phyloP scores from a whole-genome alignment of 2,113 vertebrate genomes.

The Gymnorhina tibicen region DNA sequence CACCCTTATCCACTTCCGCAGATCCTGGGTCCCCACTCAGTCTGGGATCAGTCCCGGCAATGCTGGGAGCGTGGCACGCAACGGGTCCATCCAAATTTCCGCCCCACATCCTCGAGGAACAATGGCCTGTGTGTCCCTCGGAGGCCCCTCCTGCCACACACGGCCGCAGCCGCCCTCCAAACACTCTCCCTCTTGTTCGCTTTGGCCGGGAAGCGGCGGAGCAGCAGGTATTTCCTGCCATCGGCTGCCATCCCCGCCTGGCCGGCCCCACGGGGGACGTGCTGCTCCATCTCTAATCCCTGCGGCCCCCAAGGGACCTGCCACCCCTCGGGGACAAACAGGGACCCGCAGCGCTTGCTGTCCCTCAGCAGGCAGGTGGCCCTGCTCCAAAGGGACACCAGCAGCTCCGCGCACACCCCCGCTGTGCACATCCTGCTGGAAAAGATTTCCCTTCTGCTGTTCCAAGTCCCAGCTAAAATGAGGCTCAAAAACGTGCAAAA shows the following conservation, averaged over 20 bases:
- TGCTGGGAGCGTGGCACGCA: not conserved
- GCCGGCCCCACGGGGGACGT: not conserved
- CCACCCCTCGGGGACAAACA: not conserved
- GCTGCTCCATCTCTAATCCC: not conserved
- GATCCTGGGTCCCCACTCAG: not conserved
- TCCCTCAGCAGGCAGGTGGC: not conserved
- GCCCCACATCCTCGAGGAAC: not conserved
- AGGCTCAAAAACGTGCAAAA: slow-evolving; percentile 55
- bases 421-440: slow-evolving; percentile 43
- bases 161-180: not conserved
- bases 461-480: slow-evolving; percentile 32
- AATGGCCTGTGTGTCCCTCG: slow-evolving; percentile 39
- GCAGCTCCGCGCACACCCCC: not conserved
- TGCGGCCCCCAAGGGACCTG: not conserved
- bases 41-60: not conserved
- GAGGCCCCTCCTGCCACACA: slow-evolving; percentile 34
- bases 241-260: not conserved
- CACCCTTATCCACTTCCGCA: not conserved
- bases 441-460: slow-evolving; percentile 32
- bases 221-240: slow-evolving; percentile 62
- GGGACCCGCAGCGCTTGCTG: not conserved
- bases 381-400: not conserved
- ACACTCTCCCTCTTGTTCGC: slow-evolving; percentile 42
- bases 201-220: not conserved
- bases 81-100: not conserved